These are phyloP conservation scores for Emydoidea blandingii DNA, from an alignment of 2,797 vertebrate genomes.

Conservation along the genomic window DNA sequence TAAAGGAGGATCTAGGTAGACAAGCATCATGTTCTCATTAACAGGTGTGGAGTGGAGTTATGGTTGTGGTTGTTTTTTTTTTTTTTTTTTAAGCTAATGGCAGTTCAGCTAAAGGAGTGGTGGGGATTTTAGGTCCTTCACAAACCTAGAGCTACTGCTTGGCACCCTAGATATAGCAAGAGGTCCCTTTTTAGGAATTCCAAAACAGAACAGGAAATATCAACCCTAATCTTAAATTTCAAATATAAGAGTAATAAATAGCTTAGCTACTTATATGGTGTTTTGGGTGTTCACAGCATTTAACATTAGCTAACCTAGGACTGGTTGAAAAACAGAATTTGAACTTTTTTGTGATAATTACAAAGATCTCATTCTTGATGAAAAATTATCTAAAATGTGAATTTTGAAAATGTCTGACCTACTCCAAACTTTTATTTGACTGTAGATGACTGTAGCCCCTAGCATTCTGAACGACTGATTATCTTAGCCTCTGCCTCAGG, in stretches of 20 bases:
- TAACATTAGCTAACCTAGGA: neutral
- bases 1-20: neutral
- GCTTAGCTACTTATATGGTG: accelerated
- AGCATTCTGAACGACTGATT: too few relatives aligned
- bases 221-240: neutral
- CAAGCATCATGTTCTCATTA: neutral
- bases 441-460: too few relatives aligned
- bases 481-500: too few relatives aligned
- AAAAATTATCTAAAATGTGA: neutral
- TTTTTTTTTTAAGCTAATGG: neutral
- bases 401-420: neutral
- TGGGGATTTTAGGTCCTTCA: neutral
- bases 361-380: neutral
- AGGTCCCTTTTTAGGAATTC: neutral
- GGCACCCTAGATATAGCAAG: neutral
- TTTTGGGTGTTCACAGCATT: neutral
- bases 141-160: neutral
- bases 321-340: neutral
- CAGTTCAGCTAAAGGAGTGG: neutral
- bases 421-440: too few relatives aligned
- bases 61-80: neutral
- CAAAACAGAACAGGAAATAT: neutral
- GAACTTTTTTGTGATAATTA: neutral
- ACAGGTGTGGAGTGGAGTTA: neutral
- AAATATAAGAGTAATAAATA: constrained; percentile 33